Evolutionary conservation across 2,888 invertebrate species (phyloP).

Genomic region (Vandiemenella viatica): DNA sequence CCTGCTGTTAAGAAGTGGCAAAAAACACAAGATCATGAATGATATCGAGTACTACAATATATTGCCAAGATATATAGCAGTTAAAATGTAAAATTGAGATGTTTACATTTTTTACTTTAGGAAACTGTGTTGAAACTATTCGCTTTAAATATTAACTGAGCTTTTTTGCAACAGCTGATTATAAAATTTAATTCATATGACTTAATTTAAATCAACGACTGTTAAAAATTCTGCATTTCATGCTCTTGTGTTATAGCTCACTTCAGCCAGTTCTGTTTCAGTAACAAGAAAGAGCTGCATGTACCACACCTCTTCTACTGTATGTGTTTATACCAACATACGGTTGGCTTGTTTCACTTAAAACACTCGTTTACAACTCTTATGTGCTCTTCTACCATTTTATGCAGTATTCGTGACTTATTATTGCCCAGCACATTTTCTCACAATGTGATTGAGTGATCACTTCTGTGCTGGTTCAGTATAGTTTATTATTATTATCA

Average conservation of each 20-base stretch:
- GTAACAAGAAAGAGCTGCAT: conserved; percentile 18
- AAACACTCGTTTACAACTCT: conserved; percentile 8
- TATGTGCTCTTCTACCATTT: conserved; percentile 14
- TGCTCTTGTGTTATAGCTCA: conserved; percentile 9
- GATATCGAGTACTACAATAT: neutral
- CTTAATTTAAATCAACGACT: neutral
- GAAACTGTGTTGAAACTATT: no score
- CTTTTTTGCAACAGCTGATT: neutral
- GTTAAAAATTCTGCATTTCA: no score
- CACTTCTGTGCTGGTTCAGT: conserved; percentile 16
- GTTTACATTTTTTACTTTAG: neutral
- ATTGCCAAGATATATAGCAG: neutral
- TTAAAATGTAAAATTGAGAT: neutral
- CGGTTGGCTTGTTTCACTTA: conserved; percentile 5
- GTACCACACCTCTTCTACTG: conserved; percentile 17
- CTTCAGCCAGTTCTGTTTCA: conserved; percentile 18
- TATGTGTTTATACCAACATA: conserved; percentile 15
- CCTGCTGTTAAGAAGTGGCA: conserved; percentile 14
- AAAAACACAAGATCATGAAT: conserved; percentile 9
- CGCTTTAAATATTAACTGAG: no score
- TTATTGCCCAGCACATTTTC: conserved; percentile 8
- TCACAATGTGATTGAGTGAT: conserved; percentile 11
- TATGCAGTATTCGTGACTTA: conserved; percentile 10
- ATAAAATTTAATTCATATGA: neutral
- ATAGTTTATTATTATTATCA: conserved; percentile 15